Percentiles rank a stretch among this genome's conserved stretches.
Conservation (phyloP, 2,797 vertebrate species). For the Thripadectes ignobilis region DNA sequence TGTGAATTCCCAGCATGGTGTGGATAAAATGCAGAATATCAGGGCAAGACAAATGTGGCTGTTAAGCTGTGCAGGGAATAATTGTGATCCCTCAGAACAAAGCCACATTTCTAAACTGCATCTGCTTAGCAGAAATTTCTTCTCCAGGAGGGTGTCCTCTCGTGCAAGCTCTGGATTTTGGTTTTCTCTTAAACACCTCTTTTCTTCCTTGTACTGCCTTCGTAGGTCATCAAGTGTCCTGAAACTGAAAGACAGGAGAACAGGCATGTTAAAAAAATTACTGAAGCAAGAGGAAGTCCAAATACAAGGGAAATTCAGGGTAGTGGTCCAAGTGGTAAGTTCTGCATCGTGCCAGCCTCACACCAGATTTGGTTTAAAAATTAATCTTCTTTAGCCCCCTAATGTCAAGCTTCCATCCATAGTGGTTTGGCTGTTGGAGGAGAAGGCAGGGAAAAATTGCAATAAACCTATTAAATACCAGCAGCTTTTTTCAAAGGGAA, state of each 20-base stretch:
- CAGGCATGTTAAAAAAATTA: not conserved
- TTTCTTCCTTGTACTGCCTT: not conserved
- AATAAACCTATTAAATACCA: not conserved
- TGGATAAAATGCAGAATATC: conserved; percentile 1
- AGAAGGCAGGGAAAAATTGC: not conserved
- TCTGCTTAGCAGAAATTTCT: not conserved
- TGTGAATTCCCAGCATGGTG: not conserved
- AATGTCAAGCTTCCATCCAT: not conserved
- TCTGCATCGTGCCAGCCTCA: not conserved
- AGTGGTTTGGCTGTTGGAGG: not conserved
- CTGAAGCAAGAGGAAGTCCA: not conserved
- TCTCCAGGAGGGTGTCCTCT: not conserved
- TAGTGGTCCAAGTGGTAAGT: not conserved
- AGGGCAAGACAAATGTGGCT: not conserved
- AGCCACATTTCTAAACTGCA: not conserved
- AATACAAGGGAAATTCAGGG: not conserved
- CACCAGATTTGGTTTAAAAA: not conserved
- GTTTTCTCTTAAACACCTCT: not conserved
- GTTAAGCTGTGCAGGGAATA: not conserved
- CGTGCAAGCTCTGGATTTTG: not conserved
- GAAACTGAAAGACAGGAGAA: not conserved
- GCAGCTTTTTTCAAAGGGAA: not conserved
- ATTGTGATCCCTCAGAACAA: not conserved
- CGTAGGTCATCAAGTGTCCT: not conserved
- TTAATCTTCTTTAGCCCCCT: not conserved